These are phyloP conservation scores for Corythaeola cristata DNA, from an alignment of 2,113 vertebrate genomes.

Conservation along the genomic window DNA sequence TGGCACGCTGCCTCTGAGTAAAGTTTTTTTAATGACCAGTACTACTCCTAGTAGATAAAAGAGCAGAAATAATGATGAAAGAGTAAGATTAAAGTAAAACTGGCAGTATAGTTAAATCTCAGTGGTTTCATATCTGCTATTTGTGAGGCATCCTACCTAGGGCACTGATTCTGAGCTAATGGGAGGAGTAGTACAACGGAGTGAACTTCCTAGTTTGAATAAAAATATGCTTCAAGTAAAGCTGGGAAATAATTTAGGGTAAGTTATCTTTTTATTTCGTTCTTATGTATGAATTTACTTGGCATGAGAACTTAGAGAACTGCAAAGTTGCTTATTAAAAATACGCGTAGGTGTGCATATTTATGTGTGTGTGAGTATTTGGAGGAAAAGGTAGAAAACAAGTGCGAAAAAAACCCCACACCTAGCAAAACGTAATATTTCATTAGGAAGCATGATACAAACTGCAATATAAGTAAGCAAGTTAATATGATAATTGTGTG, in stretches of 20 bases:
- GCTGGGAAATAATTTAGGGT: not conserved
- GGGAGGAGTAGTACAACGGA: not conserved
- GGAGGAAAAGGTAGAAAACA: not conserved
- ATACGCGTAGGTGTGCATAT: not conserved
- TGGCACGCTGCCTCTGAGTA: not conserved
- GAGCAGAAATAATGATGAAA: not conserved
- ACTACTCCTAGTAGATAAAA: not conserved
- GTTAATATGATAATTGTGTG: not conserved
- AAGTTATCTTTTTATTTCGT: not conserved
- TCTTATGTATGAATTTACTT: not conserved
- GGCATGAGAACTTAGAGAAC: not conserved
- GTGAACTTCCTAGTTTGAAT: not conserved
- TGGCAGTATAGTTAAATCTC: not conserved
- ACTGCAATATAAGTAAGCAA: not conserved
- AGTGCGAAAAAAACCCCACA: not conserved
- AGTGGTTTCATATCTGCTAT: not conserved
- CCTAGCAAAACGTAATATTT: not conserved
- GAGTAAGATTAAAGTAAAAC: not conserved
- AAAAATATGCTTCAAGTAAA: not conserved
- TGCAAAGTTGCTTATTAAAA: not conserved
- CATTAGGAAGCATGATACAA: not conserved
- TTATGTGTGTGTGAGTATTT: not conserved
- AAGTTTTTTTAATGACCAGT: not conserved
- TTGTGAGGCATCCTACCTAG: not conserved
- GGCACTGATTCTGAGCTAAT: not conserved